These are phyloP conservation scores for Catalaphyllia jardinei DNA, from an alignment of 64 coral and sea anemone species.

Conservation along the genomic window DNA sequence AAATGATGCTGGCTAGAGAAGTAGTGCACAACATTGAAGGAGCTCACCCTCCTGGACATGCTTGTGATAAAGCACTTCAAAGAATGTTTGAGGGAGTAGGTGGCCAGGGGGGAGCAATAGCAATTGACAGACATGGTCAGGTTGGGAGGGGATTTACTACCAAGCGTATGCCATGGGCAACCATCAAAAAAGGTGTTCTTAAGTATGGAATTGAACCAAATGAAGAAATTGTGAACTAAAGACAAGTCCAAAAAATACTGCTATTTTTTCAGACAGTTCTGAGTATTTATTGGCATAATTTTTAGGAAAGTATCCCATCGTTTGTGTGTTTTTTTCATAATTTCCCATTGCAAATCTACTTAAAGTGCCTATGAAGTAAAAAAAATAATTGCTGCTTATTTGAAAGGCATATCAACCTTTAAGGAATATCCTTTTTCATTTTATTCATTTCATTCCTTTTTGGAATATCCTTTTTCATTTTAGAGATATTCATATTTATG, in stretches of 20 bases:
- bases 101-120: conserved; percentile 91
- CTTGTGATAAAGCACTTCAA: conserved; percentile 60
- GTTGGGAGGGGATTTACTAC: conserved; percentile 78
- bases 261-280: neutral
- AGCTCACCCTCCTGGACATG: conserved; percentile 26
- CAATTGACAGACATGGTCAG: conserved; percentile 69
- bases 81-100: conserved; percentile 64
- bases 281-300: neutral
- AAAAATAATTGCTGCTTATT: no score
- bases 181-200: conserved; percentile 63
- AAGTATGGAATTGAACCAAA: conserved; percentile 66
- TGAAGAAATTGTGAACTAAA: conserved; percentile 35
- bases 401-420: no score
- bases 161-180: conserved; percentile 84
- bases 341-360: no score
- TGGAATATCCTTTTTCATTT: no score
- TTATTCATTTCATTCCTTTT: no score
- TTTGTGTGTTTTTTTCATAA: no score
- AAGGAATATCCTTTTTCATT: no score
- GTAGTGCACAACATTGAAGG: conserved; percentile 76
- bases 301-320: no score
- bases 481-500: no score
- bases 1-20: conserved; percentile 81
- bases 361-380: no score
- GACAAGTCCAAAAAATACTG: neutral